These are phyloP conservation scores for Lepas anatifera DNA, from an alignment of 2,888 invertebrate genomes.

Conservation along the genomic window DNA sequence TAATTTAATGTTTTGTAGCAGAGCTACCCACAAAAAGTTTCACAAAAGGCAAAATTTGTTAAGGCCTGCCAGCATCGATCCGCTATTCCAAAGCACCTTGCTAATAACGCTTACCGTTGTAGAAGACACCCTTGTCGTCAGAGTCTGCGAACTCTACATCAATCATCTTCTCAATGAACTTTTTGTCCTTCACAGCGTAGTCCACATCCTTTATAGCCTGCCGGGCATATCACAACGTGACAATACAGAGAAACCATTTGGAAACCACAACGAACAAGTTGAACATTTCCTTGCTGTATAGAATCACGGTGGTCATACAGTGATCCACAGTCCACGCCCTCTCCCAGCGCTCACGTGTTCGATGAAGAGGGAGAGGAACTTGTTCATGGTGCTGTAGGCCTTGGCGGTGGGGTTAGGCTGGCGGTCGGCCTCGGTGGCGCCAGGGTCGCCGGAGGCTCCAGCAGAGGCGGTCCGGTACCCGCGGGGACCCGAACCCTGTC, in stretches of 20 bases:
- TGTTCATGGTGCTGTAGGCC: slow-evolving; percentile 53
- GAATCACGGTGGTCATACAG: too few species aligned
- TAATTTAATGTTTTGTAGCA: too few species aligned
- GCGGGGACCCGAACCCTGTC: too few species aligned
- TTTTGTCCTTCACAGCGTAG: slow-evolving; percentile 56
- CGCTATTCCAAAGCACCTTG: too few species aligned
- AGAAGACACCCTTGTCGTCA: slow-evolving; percentile 44
- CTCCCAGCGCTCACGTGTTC: background rate
- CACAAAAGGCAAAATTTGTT: too few species aligned
- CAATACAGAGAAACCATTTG: too few species aligned
- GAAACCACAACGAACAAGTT: too few species aligned
- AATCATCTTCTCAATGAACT: slow-evolving; percentile 48
- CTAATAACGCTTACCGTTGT: slow-evolving; percentile 12
- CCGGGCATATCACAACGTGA: slow-evolving; percentile 26
- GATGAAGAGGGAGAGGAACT: slow-evolving; percentile 45
- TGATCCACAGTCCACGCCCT: background rate
- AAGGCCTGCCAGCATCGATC: too few species aligned
- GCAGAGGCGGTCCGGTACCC: too few species aligned
- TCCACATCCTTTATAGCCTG: slow-evolving; percentile 58
- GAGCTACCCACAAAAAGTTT: too few species aligned
- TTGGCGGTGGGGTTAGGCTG: slow-evolving; percentile 41
- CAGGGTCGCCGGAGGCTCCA: slow-evolving; percentile 9
- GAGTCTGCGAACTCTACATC: slow-evolving; percentile 50
- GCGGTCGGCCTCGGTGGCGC: slow-evolving; percentile 21
- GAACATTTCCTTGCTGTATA: too few species aligned